Base-by-base conservation (phyloP, 2,888 invertebrate genomes). In the Lithosia quadra region DNA sequence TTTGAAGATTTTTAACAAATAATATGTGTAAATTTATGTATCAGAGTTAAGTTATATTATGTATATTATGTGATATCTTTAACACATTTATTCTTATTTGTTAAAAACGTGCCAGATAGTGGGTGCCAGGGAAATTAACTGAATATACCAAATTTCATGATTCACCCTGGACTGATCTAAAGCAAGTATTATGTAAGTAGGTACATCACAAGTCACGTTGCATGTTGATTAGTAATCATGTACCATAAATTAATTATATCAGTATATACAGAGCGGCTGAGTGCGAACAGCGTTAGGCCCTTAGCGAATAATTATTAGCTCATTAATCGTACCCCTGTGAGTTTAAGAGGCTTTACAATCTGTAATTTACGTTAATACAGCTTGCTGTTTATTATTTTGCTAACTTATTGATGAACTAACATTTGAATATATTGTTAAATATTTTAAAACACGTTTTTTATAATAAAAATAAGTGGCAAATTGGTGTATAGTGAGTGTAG, bases 301-400 rank as follows among this genome's bases (percentile, higher is more conserved):
- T 84, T 76, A 77, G 79, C 74, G 84, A 77, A 81, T 80, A 80
- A 80, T 83, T 81, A 84, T 83, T 77, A 81, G 74, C 76, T 84
- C 79, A 81, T 84, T 82, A 83, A 82, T 83, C 75, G 79, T 78
- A 68, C 79, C 76, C 72, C 70, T 72, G 78, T 49, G 76, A 80
- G 77, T 76, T 73, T 72, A 80, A 76, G 79, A 79, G 77, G 80
- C 74, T 79, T 79, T 79, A 74, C 71, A 80, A 77, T 79, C 73
- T 67, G 69, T 76, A 79, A 81, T 81, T 79, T 80, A 71, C 67
- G 77, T 76, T 81, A 77, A 77, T 81, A 64, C 36, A 59, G 53
- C 18, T 39, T 67, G 39, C 39, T 58, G 57, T 24, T n/a, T n/a
- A 18, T 3, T 34, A 59, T 49, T 55, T 60, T 21, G 43, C 24